Evolutionary conservation across 2,888 invertebrate genomes (phyloP).

Genomic region (Tromatobia lineatoria): DNA sequence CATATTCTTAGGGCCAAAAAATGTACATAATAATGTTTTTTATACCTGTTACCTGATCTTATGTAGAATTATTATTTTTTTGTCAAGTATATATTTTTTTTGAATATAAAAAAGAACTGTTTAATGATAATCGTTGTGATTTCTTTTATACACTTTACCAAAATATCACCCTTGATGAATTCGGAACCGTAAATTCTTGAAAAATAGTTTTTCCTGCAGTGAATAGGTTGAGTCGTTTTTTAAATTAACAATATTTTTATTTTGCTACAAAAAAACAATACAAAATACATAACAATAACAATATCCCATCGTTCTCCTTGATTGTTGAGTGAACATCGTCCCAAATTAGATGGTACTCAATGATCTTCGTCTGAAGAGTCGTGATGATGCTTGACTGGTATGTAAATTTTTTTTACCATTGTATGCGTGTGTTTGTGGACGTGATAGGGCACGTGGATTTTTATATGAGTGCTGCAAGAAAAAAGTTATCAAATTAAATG

Average conservation of each 20-base stretch:
- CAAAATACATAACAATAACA: constrained; percentile 35
- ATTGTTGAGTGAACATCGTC: constrained; percentile 69
- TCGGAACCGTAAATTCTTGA: background rate
- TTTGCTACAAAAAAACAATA: constrained; percentile 9
- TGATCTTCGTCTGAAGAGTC: constrained; percentile 33
- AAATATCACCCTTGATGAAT: background rate
- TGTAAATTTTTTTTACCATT: constrained; percentile 80
- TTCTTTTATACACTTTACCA: constrained; percentile 1
- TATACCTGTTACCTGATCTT: constrained; percentile 63
- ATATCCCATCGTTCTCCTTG: background rate
- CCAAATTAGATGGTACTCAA: background rate
- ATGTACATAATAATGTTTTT: constrained; percentile 65
- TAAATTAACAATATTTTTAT: constrained; percentile 18
- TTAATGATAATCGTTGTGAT: constrained; percentile 18
- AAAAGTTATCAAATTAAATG: background rate
- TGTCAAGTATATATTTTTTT: constrained; percentile 49
- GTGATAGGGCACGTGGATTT: constrained; percentile 80
- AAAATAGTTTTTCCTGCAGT: background rate
- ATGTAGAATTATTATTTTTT: constrained; percentile 47
- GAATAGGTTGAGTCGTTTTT: background rate
- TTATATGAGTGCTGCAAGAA: constrained; percentile 79
- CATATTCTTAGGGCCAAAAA: constrained; percentile 38
- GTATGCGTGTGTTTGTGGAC: constrained; percentile 81
- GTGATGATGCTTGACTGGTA: constrained; percentile 75
- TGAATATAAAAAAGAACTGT: constrained; percentile 48